Evolutionary conservation across 1,140 invertebrate species (phyloP).

Genomic region (Scylla paramamosain): DNA sequence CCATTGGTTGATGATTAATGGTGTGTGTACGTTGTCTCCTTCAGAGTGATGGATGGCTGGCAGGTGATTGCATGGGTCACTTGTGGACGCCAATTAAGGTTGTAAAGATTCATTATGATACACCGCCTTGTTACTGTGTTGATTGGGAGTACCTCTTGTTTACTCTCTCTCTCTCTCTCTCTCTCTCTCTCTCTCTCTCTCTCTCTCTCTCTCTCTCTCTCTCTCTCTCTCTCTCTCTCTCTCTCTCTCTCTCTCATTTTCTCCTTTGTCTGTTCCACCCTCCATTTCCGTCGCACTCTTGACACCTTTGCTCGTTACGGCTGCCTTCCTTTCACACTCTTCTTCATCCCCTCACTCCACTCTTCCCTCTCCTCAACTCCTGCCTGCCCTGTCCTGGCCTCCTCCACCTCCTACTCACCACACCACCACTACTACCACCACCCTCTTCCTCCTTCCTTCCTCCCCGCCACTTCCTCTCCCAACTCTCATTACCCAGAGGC

Average conservation of each 20-base stretch:
- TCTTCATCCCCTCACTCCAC: not conserved
- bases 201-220: constrained; percentile 36
- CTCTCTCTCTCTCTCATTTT: constrained; percentile 45
- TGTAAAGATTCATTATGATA: too few species aligned
- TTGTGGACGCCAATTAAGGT: too few species aligned
- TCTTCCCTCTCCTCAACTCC: not conserved
- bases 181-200: constrained; percentile 20
- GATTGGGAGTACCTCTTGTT: not conserved
- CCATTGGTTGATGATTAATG: not conserved
- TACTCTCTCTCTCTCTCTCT: not conserved
- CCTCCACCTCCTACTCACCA: not conserved
- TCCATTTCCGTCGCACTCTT: too few species aligned
- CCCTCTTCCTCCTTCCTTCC: not conserved
- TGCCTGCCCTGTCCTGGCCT: not conserved
- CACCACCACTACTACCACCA: not conserved
- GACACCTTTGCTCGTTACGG: not conserved
- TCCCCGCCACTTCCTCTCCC: not conserved
- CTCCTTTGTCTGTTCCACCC: not conserved
- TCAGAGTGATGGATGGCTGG: too few species aligned
- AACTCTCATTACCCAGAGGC: constrained; percentile 37
- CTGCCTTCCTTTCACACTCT: not conserved
- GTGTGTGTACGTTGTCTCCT: too few species aligned
- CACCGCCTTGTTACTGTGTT: not conserved
- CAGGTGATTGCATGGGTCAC: too few species aligned
- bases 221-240: constrained; percentile 52